Conservation (phyloP, 2,888 invertebrate genomes). For the Coelogynopora nodosa region DNA sequence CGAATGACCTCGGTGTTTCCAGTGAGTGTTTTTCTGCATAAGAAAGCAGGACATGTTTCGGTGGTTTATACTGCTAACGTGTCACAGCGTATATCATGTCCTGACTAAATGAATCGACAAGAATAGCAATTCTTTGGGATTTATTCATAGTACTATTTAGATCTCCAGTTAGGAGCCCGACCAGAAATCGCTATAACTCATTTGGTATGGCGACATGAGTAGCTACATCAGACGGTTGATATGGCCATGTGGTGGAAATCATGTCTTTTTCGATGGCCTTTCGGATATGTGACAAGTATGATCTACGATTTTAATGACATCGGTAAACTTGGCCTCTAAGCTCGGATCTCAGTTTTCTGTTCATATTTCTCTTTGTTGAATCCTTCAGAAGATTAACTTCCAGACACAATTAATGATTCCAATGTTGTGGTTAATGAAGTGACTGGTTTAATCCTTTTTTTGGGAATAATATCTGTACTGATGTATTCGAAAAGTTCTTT, state of each 20-base stretch:
- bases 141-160: background rate
- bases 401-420: background rate
- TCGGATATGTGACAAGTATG: background rate
- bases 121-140: background rate
- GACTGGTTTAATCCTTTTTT: background rate
- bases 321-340: background rate
- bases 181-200: background rate
- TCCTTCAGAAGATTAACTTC: background rate
- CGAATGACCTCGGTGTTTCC: background rate
- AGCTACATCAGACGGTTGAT: background rate
- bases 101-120: background rate
- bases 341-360: background rate
- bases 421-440: background rate
- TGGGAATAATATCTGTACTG: conserved; percentile 4
- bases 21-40: background rate
- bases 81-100: background rate
- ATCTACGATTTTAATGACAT: background rate
- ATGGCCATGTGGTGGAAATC: background rate
- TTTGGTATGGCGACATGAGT: background rate
- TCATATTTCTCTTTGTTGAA: background rate
- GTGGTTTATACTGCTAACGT: background rate
- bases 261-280: background rate
- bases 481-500: background rate
- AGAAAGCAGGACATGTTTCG: background rate
- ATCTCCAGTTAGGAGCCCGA: background rate